Base-by-base conservation (phyloP, 2,888 invertebrate species). In the Drosophila eohydei region DNA sequence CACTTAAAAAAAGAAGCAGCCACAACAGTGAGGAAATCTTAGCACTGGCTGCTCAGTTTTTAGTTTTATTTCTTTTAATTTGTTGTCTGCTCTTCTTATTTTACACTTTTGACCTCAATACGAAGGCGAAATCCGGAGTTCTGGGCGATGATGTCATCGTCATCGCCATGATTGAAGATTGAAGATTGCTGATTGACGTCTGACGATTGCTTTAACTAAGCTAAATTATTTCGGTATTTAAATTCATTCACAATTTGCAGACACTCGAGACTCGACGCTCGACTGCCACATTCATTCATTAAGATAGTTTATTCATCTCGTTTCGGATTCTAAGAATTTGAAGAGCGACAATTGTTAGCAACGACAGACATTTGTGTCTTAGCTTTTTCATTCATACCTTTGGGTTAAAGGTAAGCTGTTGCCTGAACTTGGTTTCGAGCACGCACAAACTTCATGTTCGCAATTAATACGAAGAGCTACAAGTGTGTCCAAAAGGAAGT, bases 61-160 rank as follows among this genome's bases (percentile, higher is more conserved):
- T 64, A 71, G 58, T 80, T 80, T 77, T n/a, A 81, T 78, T 76
- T 86, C 80, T 69, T 80, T 85, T 75, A 87, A 66, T 80, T 84
- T 79, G 60, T 16, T 74, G 73, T 66, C 50, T 58, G 57, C 67
- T 57, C 46, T 41, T 71, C 56, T 72, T 74, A 36, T 78, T 84
- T 76, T 88, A 88, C 86, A 86, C 86, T 83, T 84, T 80, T 84
- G 84, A 84, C 84, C 84, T 76, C 81, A 83, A 87, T 86, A 56
- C 67, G 62, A 67, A 59, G 59, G 60, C 86, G 71, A 73, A 78
- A 57, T 69, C 14, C 14, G 38, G 51, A 58, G 51, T 66, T 83
- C 73, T 74, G 28, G 44, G 52, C 68, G 58, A 66, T 81, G 81
- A 81, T 81, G 81, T 81, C 83, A 81, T 82, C 41, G 65, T 64